A percentile compares a stretch with the other conserved stretches of the same genome.
phyloP scores from a whole-genome alignment of 2,113 vertebrate species.

The Symphodus melops region DNA sequence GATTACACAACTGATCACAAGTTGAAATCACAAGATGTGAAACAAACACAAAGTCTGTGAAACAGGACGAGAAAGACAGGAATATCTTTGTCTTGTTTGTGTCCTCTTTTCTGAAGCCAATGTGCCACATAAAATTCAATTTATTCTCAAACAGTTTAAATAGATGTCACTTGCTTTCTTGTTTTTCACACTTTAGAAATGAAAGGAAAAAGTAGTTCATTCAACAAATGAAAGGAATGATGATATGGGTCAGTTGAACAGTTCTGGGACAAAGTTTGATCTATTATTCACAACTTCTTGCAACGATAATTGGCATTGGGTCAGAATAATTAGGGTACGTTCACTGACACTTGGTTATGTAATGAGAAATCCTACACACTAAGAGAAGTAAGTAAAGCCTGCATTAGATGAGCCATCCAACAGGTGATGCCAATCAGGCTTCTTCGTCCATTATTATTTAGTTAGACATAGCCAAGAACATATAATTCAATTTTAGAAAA shows the following conservation, averaged over 20 bases:
- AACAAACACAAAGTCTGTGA: conserved; percentile 50
- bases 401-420: no score
- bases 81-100: conserved; percentile 62
- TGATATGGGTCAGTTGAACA: conserved; percentile 48
- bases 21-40: conserved; percentile 76
- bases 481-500: background rate
- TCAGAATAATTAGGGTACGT: conserved; percentile 62
- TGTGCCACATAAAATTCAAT: conserved; percentile 27
- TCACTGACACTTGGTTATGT: conserved; percentile 63
- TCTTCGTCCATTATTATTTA: no score
- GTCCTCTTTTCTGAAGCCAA: conserved; percentile 20
- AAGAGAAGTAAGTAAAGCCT: conserved; percentile 38
- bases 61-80: conserved; percentile 49
- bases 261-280: conserved; percentile 45
- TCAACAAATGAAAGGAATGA: conserved; percentile 20
- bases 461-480: background rate
- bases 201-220: background rate
- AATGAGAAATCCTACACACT: conserved; percentile 51
- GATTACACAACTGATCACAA: conserved; percentile 70
- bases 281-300: conserved; percentile 68
- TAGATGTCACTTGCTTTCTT: background rate
- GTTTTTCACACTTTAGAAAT: background rate
- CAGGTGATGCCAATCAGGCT: no score
- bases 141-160: conserved; percentile 6
- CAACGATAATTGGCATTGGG: conserved; percentile 35